Percentiles rank a stretch among this genome's conserved stretches.
These are phyloP conservation scores for Erannis defoliaria DNA, from an alignment of 2,888 invertebrate species.

Conservation along the genomic window DNA sequence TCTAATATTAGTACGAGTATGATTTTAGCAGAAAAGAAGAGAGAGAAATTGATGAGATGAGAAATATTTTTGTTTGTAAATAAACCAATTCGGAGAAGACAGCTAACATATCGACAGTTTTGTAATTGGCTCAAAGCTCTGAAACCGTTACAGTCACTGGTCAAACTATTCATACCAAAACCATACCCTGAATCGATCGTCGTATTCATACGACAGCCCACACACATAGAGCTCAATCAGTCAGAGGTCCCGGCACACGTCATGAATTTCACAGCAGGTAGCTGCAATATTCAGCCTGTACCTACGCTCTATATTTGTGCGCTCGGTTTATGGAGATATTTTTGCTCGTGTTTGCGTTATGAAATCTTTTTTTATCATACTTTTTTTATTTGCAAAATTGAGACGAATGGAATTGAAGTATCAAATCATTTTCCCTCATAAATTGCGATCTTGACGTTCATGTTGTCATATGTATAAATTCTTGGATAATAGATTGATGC, in stretches of 20 bases:
- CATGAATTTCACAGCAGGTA: constrained; percentile 77
- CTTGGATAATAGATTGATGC: constrained; percentile 25
- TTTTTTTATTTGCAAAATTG: constrained; percentile 28
- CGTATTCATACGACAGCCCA: constrained; percentile 53
- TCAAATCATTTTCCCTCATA: not conserved
- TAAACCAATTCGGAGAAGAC: not conserved
- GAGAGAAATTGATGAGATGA: not conserved
- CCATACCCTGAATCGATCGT: constrained; percentile 29
- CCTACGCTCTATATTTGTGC: constrained; percentile 48
- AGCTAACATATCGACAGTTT: not conserved
- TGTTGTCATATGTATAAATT: constrained; percentile 18
- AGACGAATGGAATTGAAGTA: constrained; percentile 11
- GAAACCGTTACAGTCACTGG: constrained; percentile 4
- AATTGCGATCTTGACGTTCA: constrained; percentile 8
- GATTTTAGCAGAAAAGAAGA: no score
- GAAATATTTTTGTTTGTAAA: no score
- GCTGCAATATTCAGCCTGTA: constrained; percentile 63
- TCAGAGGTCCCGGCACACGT: constrained; percentile 69
- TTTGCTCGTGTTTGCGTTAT: constrained; percentile 41
- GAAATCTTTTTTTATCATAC: constrained; percentile 36
- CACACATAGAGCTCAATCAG: constrained; percentile 73
- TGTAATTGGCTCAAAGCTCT: constrained; percentile 14
- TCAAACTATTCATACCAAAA: constrained; percentile 21
- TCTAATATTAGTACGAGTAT: no score
- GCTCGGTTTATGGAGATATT: constrained; percentile 47